These are phyloP conservation scores for Gambusia yucatana DNA, from an alignment of 2,797 vertebrate species.

Conservation along the genomic window DNA sequence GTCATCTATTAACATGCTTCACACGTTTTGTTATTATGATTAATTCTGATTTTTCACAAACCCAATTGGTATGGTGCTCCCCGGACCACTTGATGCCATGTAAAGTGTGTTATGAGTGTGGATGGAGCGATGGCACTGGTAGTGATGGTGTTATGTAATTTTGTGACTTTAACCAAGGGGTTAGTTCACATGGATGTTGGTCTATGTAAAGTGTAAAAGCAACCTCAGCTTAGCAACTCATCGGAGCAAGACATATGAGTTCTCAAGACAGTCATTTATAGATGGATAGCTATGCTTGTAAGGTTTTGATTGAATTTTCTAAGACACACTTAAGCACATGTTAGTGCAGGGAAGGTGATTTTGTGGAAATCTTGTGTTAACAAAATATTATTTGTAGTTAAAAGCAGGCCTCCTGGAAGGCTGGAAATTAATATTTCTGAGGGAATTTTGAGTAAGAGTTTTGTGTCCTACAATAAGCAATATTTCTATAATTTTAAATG, in stretches of 20 bases:
- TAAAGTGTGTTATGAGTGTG: too few relatives aligned
- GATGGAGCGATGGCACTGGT: background rate
- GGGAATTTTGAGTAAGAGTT: background rate
- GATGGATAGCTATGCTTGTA: background rate
- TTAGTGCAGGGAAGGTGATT: background rate
- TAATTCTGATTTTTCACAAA: too few relatives aligned
- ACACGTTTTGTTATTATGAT: too few relatives aligned
- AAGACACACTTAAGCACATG: background rate
- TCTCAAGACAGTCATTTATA: background rate
- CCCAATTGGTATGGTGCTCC: too few relatives aligned
- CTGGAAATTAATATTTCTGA: background rate
- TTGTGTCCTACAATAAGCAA: background rate
- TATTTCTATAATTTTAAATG: background rate
- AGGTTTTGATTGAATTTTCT: background rate
- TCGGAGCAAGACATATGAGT: background rate
- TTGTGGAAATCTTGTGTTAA: background rate
- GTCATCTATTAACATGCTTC: too few relatives aligned
- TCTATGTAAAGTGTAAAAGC: too few relatives aligned
- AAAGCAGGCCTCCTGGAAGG: background rate
- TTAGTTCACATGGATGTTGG: background rate
- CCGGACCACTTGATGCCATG: too few relatives aligned
- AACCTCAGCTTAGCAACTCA: background rate
- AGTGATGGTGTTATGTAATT: background rate
- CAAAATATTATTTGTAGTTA: background rate
- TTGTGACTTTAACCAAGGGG: background rate